Base-by-base conservation (phyloP, 1,140 invertebrate species). In the Metaphire vulgaris region DNA sequence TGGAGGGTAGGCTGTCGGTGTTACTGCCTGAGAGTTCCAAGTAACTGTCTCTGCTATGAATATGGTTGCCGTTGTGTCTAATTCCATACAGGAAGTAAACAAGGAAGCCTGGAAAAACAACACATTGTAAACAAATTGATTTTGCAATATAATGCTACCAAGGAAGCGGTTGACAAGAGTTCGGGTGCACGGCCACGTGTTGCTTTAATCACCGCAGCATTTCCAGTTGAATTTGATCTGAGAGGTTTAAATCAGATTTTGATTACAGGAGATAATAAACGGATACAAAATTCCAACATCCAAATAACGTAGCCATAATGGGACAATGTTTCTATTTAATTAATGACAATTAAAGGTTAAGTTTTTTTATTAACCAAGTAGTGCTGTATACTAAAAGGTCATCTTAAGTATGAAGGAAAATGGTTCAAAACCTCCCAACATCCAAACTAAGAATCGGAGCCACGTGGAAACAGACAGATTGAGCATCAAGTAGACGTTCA, bases 401-500 rank as follows among this genome's bases (percentile, higher is more conserved):
- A n/a, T n/a, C n/a, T 56, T 21, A 56, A 56, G 41, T 6, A 56
- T 21, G 6, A 56, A 6, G 21, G 41, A 21, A 56, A 56, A 56
- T 21, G 21, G 6, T 56, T 56, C 21, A 12, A 56, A 21, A 56
- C 41, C 6, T 56, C 21, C 41, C 21, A 21, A 56, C 92, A 97
- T 89, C 92, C 93, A 94, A 33, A 92, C 86, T 31, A 87, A 87
- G 86, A 94, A 93, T 80, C 92, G 89, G 66, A 92, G 89, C 93
- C 93, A 94, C 1, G 92, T 94, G 79, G 89, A 88, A 32, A 88
- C 81, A 81, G 92, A 90, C 76, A 95, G 86, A 85, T 93, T 91
- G 76, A 92, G 88, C 91, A 94, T 95, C 31, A 95, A 88, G 86
- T 93, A 92, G 68, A 93, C 82, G 85, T 95, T 95, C 79, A 92